These are phyloP conservation scores for Cyprinodon tularosa DNA, from an alignment of 2,113 vertebrate genomes.

Conservation along the genomic window DNA sequence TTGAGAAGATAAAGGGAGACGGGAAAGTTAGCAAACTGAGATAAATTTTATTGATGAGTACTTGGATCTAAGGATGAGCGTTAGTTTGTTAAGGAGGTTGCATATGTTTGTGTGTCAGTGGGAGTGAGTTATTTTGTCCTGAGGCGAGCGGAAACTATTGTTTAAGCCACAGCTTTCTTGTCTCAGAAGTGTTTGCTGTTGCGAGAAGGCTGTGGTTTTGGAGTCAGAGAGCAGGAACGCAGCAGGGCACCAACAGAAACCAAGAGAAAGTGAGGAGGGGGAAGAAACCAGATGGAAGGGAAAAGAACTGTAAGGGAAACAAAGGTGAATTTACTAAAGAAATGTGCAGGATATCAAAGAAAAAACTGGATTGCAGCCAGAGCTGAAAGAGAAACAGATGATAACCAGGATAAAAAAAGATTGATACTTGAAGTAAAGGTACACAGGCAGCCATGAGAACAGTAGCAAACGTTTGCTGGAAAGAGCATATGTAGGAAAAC, in stretches of 20 bases:
- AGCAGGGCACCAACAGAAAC: constrained; percentile 35
- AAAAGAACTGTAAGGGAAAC: not conserved
- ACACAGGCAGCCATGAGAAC: not conserved
- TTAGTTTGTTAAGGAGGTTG: constrained; percentile 9
- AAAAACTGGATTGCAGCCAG: constrained; percentile 19
- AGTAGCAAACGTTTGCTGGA: not conserved
- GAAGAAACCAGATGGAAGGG: constrained; percentile 21
- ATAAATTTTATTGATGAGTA: constrained; percentile 56
- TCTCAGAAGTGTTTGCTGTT: constrained; percentile 67
- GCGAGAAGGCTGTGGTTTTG: constrained; percentile 61
- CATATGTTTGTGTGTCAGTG: constrained; percentile 8
- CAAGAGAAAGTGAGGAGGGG: constrained; percentile 39
- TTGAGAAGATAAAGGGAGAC: constrained; percentile 58
- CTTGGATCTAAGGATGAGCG: constrained; percentile 15
- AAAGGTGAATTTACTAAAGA: constrained; percentile 4
- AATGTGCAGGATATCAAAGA: not conserved
- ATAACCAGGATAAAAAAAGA: constrained; percentile 4
- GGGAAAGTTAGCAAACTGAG: constrained; percentile 64
- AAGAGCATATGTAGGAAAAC: not conserved
- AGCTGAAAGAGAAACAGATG: constrained; percentile 4
- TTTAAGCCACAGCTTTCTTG: constrained; percentile 64
- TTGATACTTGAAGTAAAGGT: not conserved
- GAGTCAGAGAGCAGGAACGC: constrained; percentile 50
- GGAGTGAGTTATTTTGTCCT: constrained; percentile 58
- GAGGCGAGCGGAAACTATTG: constrained; percentile 69